Conservation (phyloP, 2,888 invertebrate species). For the Antheraea assamensis region DNA sequence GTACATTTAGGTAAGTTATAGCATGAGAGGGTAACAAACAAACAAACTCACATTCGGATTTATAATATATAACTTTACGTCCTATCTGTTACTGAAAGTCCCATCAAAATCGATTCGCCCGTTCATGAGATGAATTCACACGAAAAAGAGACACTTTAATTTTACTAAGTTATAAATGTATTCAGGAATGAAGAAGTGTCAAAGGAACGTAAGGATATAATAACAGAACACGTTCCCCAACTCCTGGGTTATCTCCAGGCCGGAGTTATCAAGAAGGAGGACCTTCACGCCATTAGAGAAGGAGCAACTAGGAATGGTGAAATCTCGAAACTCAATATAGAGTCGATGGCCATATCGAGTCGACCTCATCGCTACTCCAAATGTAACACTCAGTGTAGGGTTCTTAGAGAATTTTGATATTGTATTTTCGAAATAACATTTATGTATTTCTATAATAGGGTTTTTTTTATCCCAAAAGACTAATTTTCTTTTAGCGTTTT, state of each 20-base stretch:
- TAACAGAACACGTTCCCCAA: conserved; percentile 80
- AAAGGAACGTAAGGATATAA: conserved; percentile 78
- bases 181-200: conserved; percentile 77
- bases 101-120: too few species aligned
- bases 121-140: too few species aligned
- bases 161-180: background rate
- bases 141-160: too few species aligned
- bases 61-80: too few species aligned
- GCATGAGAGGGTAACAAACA: too few species aligned
- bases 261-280: conserved; percentile 71
- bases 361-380: conserved; percentile 44
- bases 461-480: too few species aligned
- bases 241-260: conserved; percentile 82
- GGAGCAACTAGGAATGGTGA: conserved; percentile 31
- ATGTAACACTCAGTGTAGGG: conserved; percentile 62
- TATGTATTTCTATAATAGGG: too few species aligned
- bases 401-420: conserved; percentile 50
- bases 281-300: conserved; percentile 53
- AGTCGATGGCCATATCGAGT: conserved; percentile 30
- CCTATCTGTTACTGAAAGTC: too few species aligned
- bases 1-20: too few species aligned
- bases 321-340: conserved; percentile 37
- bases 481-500: background rate
- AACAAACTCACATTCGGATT: too few species aligned
- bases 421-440: background rate